Conservation (phyloP, 2,888 invertebrate genomes). For the Yponomeuta cagnagella region DNA sequence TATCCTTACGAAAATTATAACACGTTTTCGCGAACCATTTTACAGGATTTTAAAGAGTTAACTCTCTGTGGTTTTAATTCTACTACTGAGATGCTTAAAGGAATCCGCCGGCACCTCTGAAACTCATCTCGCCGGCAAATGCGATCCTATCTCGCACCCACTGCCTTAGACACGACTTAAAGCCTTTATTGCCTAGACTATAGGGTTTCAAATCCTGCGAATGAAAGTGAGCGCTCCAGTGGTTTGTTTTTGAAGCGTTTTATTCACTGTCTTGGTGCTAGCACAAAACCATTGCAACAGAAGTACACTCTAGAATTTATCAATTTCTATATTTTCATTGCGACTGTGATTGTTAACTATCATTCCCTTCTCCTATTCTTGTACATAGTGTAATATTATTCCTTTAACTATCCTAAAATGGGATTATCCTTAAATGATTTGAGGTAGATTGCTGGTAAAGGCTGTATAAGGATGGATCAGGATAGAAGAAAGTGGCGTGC, state of each 20-base stretch:
- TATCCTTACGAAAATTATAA: too few species aligned
- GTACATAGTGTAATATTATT: too few species aligned
- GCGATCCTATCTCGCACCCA: conserved; percentile 14
- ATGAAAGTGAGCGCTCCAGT: background rate
- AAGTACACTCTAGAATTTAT: background rate
- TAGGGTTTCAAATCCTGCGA: background rate
- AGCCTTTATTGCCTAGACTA: background rate
- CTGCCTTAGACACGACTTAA: background rate
- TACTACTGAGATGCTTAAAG: conserved; percentile 15
- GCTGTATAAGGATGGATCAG: too few species aligned
- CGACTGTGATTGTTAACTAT: too few species aligned
- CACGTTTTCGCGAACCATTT: background rate
- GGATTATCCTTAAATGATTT: too few species aligned
- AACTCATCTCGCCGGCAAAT: conserved; percentile 16
- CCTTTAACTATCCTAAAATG: too few species aligned
- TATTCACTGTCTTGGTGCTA: conserved; percentile 13
- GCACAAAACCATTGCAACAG: background rate
- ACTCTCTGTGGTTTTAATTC: background rate
- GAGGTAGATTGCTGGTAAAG: too few species aligned
- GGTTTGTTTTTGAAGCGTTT: conserved; percentile 12
- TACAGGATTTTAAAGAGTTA: background rate
- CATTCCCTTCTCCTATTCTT: too few species aligned
- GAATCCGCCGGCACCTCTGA: conserved; percentile 15
- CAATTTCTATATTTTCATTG: background rate
- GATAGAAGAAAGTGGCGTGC: too few species aligned